phyloP scores from a whole-genome alignment of 2,113 vertebrate genomes.

The Psilopsiagon aymara region DNA sequence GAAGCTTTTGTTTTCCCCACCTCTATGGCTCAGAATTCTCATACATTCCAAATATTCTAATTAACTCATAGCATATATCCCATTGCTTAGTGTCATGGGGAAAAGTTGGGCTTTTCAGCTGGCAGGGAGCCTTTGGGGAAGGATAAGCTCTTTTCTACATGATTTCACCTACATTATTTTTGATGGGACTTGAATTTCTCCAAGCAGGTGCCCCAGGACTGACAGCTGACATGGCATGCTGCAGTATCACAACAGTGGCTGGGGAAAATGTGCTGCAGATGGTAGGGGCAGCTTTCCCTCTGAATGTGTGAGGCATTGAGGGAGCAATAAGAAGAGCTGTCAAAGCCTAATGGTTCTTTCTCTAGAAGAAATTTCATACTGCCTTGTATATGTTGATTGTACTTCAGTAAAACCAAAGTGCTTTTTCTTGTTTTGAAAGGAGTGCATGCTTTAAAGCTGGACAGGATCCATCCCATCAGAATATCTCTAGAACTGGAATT shows the following conservation, averaged over 20 bases:
- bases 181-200: constrained; percentile 18
- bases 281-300: constrained; percentile 23
- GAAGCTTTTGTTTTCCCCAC: neutral
- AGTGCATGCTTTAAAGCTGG: constrained; percentile 46
- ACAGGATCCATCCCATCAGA: constrained; percentile 55
- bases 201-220: constrained; percentile 33
- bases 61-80: neutral
- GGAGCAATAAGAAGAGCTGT: constrained; percentile 34
- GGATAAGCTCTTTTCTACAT: neutral
- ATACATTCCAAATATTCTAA: neutral
- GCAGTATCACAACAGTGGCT: neutral
- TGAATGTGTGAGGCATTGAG: neutral
- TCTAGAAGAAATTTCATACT: constrained; percentile 43
- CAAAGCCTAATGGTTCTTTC: constrained; percentile 39
- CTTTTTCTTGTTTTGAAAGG: constrained; percentile 34
- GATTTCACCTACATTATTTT: constrained; percentile 6
- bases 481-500: constrained; percentile 52
- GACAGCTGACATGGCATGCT: neutral
- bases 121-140: neutral
- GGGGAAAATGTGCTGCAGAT: constrained; percentile 6
- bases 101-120: neutral
- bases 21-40: neutral
- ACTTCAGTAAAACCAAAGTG: neutral
- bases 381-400: constrained; percentile 12
- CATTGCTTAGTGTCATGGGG: neutral